A percentile compares a stretch with the other conserved stretches of the same genome.
Conservation (phyloP, 2,797 vertebrate species). For the Naso thynnoides region DNA sequence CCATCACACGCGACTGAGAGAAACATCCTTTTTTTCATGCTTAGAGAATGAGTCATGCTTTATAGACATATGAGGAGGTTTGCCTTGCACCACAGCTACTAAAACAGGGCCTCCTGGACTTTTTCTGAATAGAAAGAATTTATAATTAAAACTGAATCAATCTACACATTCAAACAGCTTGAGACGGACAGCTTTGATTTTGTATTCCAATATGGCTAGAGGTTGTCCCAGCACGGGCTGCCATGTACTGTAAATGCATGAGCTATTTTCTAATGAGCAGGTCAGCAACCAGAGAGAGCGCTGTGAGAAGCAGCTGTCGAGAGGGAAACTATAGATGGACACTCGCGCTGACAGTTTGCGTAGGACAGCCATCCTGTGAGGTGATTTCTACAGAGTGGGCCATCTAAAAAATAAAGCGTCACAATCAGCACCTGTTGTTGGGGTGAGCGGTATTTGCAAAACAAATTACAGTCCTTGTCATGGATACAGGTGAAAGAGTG, state of each 20-base stretch:
- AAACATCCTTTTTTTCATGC: not conserved
- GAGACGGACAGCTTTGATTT: not conserved
- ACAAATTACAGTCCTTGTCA: not conserved
- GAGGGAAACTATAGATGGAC: not conserved
- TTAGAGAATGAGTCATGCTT: not conserved
- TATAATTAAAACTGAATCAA: not conserved
- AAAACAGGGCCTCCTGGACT: not conserved
- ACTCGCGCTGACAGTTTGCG: not conserved
- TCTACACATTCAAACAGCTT: not conserved
- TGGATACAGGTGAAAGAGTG: not conserved
- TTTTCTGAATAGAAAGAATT: not conserved
- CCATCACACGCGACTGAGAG: not conserved
- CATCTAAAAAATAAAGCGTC: not conserved
- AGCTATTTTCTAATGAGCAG: conserved; percentile 32
- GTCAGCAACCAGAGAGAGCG: not conserved
- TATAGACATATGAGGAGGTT: not conserved
- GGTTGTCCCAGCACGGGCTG: not conserved
- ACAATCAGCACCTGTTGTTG: not conserved
- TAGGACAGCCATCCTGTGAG: not conserved
- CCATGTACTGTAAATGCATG: not conserved
- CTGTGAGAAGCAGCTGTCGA: conserved; percentile 52
- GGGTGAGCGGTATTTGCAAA: conserved; percentile 16
- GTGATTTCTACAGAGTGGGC: not conserved
- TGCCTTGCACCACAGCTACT: not conserved
- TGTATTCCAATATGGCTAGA: not conserved